Evolutionary conservation across 1,140 invertebrate species (phyloP).

Genomic region (Diabrotica virgifera): DNA sequence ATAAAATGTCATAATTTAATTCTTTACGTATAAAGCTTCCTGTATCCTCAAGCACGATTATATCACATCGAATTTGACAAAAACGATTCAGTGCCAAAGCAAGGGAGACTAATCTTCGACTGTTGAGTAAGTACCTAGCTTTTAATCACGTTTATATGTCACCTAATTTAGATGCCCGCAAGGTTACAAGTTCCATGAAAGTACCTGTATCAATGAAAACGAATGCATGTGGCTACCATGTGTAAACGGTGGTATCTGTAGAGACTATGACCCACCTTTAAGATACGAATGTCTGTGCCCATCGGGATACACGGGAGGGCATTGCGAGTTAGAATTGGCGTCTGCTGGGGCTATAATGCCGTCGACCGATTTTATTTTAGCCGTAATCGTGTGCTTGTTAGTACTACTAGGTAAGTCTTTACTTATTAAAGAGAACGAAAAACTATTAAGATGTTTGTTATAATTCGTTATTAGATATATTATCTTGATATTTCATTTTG

Average conservation of each 20-base stretch:
- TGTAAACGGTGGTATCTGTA: constrained; percentile 69
- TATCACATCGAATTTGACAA: too few relatives aligned
- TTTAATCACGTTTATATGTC: constrained; percentile 1
- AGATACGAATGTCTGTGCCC: constrained; percentile 75
- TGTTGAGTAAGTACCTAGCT: constrained; percentile 15
- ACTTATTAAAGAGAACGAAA: too few relatives aligned
- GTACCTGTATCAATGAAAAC: constrained; percentile 70
- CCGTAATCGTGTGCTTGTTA: constrained; percentile 72
- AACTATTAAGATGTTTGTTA: too few relatives aligned
- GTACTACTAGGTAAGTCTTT: constrained; percentile 68
- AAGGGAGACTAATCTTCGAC: constrained; percentile 8
- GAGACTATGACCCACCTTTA: constrained; percentile 65
- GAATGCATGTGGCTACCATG: constrained; percentile 71
- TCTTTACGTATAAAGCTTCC: too few relatives aligned
- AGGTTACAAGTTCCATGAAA: constrained; percentile 61
- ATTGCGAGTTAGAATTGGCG: constrained; percentile 74
- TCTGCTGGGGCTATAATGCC: constrained; percentile 74
- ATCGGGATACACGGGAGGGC: constrained; percentile 68
- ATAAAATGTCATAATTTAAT: too few relatives aligned
- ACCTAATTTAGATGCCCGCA: constrained; percentile 63
- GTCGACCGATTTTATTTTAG: constrained; percentile 79
- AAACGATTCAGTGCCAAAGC: constrained; percentile 22
- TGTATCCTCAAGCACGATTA: too few relatives aligned
- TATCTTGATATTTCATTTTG: too few relatives aligned
- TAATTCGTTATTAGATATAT: too few relatives aligned